These are phyloP conservation scores for Planiliza haematocheilus DNA, from an alignment of 2,113 vertebrate species.

Conservation along the genomic window DNA sequence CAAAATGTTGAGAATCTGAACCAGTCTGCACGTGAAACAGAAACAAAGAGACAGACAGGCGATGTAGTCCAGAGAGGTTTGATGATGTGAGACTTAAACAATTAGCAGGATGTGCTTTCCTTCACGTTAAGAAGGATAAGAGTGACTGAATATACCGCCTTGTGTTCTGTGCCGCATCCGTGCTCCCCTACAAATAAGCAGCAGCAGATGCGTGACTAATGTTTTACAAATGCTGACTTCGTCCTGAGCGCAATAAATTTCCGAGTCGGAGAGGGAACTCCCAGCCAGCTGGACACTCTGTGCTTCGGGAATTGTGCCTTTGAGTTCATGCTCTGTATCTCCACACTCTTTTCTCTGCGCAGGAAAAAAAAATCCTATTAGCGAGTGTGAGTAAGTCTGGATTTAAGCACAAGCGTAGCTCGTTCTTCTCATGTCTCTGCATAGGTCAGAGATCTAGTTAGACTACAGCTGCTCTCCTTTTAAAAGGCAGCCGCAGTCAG, in stretches of 20 bases:
- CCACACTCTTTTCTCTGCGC: constrained; percentile 20
- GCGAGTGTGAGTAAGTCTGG: constrained; percentile 4
- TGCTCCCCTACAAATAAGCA: constrained; percentile 32
- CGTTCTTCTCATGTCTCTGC: constrained; percentile 9
- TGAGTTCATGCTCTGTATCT: constrained; percentile 8
- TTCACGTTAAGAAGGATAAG: constrained; percentile 1
- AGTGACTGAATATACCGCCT: neutral
- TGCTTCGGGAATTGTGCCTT: constrained; percentile 36
- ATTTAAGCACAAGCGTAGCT: constrained; percentile 28
- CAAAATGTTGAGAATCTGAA: constrained; percentile 10
- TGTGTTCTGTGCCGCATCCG: neutral
- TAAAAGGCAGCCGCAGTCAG: constrained; percentile 22
- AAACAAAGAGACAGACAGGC: neutral
- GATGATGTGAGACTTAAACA: neutral
- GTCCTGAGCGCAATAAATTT: constrained; percentile 35
- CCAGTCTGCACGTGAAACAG: neutral
- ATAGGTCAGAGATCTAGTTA: constrained; percentile 25
- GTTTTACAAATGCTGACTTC: constrained; percentile 51
- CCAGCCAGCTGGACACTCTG: constrained; percentile 57
- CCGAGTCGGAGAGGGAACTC: constrained; percentile 49
- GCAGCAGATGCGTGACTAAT: constrained; percentile 55
- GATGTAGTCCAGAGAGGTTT: too few species aligned
- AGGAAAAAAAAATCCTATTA: constrained; percentile 26
- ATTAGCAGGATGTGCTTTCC: constrained; percentile 13
- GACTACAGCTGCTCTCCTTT: constrained; percentile 32